Evolutionary conservation across 2,888 invertebrate genomes (phyloP), one percentile per base, ranked within the genome.

Genomic region (Zelleria hepariella): DNA sequence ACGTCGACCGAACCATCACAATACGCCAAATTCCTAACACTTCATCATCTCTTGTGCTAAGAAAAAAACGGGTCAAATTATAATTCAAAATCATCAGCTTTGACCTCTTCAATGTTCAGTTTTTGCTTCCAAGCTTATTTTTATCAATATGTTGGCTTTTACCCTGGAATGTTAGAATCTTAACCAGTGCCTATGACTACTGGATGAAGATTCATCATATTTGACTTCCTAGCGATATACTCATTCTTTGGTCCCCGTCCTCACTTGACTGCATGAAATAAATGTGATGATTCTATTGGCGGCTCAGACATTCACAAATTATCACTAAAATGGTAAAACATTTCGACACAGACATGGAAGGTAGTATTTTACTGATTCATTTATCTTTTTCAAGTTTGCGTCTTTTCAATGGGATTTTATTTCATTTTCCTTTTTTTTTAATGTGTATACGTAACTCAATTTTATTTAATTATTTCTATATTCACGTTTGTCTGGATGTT

Each of bases 1-100:
- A 87, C 86, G 86, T 85, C 86, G 86, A 85, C 81, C 78, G 80
- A 84, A 80, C 74, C 84, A 86, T 83, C 87, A 86, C 77, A 85
- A 85, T 77, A 81, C 85, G 82, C 82, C 82, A 80, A 32, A 78
- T 78, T 78, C 73, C 80, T 86, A 86, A 86, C 86, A 74, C 77
- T 78, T 80, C 85, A 84, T 82, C 77, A 70, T 81, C 85, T 78
- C 73, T 78, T 86, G 86, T 86, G 87, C 86, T 86, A 86, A 86
- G 86, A 80, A 67, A 68, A 70, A 70, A 70, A 69, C 32, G 73
- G 75, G 71, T 72, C 68, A 66, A 69, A 66, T 66, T 24, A 7
- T 24, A 48, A 6, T 24, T 27, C 7, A 27, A 10, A 48, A 23
- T 48, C 57, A 47, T 21, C 57, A 42, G 32, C 57, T 27, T 20